A percentile compares a stretch with the other conserved stretches of the same genome.
Conservation (phyloP, 2,888 invertebrate genomes). For the Metellina segmentata region DNA sequence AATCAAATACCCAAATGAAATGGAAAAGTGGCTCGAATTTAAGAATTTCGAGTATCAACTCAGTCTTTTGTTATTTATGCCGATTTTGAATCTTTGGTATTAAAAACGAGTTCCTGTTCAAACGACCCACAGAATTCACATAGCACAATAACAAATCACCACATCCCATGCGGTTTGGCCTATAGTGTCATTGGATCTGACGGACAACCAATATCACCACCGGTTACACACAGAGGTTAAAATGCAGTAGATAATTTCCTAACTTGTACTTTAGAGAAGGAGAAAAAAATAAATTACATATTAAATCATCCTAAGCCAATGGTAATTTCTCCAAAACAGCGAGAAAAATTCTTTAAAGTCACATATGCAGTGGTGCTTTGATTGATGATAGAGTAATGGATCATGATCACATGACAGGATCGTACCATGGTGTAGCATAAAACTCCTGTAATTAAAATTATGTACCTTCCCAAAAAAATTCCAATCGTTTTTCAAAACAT, state of each 20-base stretch:
- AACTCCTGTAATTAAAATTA: background rate
- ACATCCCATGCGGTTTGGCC: background rate
- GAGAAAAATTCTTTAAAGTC: background rate
- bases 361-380: background rate
- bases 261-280: background rate
- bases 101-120: background rate
- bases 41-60: constrained; percentile 1
- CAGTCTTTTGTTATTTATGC: constrained; percentile 17
- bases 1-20: constrained; percentile 9
- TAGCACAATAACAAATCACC: background rate
- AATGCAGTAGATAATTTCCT: background rate
- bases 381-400: background rate
- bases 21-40: constrained; percentile 20
- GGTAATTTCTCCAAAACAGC: background rate
- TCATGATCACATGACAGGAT: too few relatives aligned
- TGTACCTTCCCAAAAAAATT: background rate
- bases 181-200: background rate
- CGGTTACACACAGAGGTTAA: background rate
- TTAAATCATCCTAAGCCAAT: background rate
- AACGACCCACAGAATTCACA: background rate
- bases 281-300: background rate
- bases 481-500: background rate
- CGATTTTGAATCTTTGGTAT: constrained; percentile 2
- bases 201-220: background rate
- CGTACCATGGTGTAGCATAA: background rate